A percentile compares a stretch with the other conserved stretches of the same genome.
These are phyloP conservation scores for Mycteria americana DNA, from an alignment of 2,797 vertebrate genomes.

Conservation along the genomic window DNA sequence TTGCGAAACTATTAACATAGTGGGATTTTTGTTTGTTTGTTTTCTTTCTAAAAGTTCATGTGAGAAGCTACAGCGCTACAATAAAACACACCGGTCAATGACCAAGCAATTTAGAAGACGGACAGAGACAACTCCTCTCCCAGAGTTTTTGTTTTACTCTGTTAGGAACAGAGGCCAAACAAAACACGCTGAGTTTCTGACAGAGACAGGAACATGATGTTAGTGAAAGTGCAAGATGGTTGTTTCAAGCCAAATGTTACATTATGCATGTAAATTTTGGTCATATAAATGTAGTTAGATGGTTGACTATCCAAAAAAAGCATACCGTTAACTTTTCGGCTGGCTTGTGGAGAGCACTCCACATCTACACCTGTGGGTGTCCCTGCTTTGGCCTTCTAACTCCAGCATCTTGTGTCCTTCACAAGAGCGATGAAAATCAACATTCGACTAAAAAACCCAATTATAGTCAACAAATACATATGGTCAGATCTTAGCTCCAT, in stretches of 20 bases:
- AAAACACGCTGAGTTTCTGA: neutral
- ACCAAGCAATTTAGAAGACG: neutral
- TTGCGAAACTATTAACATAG: neutral
- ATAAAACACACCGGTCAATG: neutral
- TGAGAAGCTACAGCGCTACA: neutral
- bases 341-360: neutral
- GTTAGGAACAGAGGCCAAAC: neutral
- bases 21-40: neutral
- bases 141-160: neutral
- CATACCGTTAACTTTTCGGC: neutral
- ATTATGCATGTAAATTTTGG: neutral
- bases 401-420: neutral
- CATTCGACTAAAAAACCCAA: neutral
- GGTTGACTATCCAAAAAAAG: neutral
- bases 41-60: neutral
- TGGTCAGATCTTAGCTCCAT: neutral
- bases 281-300: neutral
- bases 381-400: neutral
- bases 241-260: neutral
- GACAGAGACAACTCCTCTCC: neutral
- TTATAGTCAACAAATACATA: neutral
- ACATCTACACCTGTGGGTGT: neutral
- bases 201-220: neutral
- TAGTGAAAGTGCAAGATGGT: neutral
- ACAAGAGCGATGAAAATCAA: neutral